Conservation (phyloP, 2,113 vertebrate species). For the Tragelaphus scriptus region DNA sequence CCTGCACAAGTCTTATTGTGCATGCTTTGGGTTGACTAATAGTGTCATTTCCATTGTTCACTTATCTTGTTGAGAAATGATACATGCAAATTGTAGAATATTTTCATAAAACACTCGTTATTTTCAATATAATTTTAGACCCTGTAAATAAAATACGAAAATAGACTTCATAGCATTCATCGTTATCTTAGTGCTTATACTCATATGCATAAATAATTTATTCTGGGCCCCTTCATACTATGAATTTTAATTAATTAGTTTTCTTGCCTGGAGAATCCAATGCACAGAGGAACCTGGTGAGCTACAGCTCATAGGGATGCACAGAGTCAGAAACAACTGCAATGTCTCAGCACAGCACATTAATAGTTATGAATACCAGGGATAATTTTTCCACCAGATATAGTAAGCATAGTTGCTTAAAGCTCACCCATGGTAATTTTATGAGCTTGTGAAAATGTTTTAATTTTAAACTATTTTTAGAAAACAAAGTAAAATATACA, state of each 20-base stretch:
- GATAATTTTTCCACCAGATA: neutral
- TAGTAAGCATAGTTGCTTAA: neutral
- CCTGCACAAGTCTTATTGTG: neutral
- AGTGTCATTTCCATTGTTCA: neutral
- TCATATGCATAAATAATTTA: neutral
- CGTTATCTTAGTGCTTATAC: neutral
- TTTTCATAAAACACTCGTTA: neutral
- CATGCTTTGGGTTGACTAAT: neutral
- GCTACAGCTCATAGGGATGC: neutral
- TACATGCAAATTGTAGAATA: neutral
- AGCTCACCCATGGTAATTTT: neutral
- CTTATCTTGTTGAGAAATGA: neutral
- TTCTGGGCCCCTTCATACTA: neutral
- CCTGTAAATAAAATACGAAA: neutral
- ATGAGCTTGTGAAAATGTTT: neutral
- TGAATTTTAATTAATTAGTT: neutral
- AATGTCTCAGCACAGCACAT: neutral
- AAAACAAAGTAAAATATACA: neutral
- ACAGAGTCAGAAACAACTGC: neutral
- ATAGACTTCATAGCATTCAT: neutral
- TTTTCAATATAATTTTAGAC: neutral
- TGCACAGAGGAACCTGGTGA: neutral
- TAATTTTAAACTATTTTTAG: neutral
- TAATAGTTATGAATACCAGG: neutral
- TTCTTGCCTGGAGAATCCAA: neutral